A percentile compares a stretch with the other conserved stretches of the same genome.
phyloP scores from a whole-genome alignment of 2,888 invertebrate species.

The Adineta ricciae region DNA sequence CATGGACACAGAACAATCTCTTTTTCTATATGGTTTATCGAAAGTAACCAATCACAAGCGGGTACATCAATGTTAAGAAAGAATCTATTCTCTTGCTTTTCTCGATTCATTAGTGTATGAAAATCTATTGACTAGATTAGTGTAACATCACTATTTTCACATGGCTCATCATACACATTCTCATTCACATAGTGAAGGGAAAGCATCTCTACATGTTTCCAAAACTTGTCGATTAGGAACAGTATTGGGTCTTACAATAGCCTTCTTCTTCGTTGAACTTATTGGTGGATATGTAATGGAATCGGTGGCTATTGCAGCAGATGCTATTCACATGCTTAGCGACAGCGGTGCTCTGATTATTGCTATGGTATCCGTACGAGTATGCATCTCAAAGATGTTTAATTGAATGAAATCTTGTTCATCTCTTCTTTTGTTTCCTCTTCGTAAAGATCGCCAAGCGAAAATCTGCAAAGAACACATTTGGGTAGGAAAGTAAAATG shows the following conservation, averaged over 20 bases:
- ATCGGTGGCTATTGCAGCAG: slow-evolving; percentile 89
- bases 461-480: slow-evolving; percentile 35
- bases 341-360: slow-evolving; percentile 91
- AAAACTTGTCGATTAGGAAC: slow-evolving; percentile 48
- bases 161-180: background rate
- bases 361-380: slow-evolving; percentile 70
- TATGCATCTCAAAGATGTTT: background rate
- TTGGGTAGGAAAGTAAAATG: background rate
- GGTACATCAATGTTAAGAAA: background rate
- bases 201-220: background rate
- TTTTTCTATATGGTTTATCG: background rate
- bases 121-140: too few species aligned
- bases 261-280: slow-evolving; percentile 88
- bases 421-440: background rate
- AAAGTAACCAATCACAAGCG: background rate
- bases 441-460: background rate
- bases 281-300: slow-evolving; percentile 92
- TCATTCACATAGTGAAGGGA: background rate
- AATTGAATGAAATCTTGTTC: background rate
- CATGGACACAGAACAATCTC: too few species aligned
- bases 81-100: too few species aligned
- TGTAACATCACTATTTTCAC: background rate
- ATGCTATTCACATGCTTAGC: slow-evolving; percentile 95
- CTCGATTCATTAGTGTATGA: too few species aligned
- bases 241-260: slow-evolving; percentile 81